phyloP scores from a whole-genome alignment of 2,797 vertebrate species.

The Pantherophis alleghaniensis region DNA sequence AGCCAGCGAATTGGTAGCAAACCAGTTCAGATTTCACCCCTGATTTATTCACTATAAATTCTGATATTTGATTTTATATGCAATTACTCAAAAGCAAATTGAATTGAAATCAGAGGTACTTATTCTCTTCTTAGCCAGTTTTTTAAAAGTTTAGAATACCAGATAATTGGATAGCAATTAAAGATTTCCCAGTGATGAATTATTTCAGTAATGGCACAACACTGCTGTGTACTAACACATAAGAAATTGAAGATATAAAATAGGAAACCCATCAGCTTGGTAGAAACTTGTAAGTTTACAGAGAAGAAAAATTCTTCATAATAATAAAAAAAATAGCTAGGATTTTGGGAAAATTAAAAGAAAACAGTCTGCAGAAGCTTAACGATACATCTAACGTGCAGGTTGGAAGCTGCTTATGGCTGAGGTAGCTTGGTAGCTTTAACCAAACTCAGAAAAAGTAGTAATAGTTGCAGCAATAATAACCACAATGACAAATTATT shows the following conservation, averaged over 20 bases:
- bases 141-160: neutral
- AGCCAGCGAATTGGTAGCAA: no score
- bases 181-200: neutral
- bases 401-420: neutral
- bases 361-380: neutral
- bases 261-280: neutral
- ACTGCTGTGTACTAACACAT: neutral
- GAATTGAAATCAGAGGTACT: neutral
- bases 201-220: neutral
- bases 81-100: neutral
- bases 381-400: neutral
- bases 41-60: neutral
- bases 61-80: neutral
- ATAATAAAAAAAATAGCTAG: neutral
- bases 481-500: neutral
- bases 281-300: neutral
- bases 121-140: neutral
- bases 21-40: no score
- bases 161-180: constrained; percentile 1
- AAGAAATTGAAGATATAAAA: neutral
- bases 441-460: neutral
- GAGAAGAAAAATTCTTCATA: neutral
- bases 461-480: neutral
- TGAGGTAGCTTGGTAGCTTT: neutral
- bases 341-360: neutral